Base-by-base conservation (phyloP, 2,797 vertebrate genomes). In the Gallinago solitaria region DNA sequence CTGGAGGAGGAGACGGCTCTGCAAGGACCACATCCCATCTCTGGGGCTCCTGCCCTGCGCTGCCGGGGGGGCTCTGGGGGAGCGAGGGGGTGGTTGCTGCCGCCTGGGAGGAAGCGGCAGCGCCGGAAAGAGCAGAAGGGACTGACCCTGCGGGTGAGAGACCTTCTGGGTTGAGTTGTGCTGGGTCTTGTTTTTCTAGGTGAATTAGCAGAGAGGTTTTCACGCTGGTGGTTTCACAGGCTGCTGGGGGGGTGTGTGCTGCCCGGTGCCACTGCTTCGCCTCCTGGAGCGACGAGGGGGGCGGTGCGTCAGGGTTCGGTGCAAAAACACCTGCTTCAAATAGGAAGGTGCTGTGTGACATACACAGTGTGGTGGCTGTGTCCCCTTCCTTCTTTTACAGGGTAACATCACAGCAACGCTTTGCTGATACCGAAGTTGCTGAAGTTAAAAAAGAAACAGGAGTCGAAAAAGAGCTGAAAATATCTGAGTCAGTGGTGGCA, bases 21-120 rank as follows among this genome's bases (percentile, higher is more conserved):
- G 37, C 43, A 51, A 9, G 0, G 1, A 32, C 0, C 1, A 39
- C 0, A 2, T 56, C 20, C 18, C 28, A 39, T 56, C 0, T 0
- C 59, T 24, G 63, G 18, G 30, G 12, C 30, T 81, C 28, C 70
- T 35, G 45, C n/a, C 35, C 59, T 0, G 0, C 0, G 2, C 47
- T 77, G n/a, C 16, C 16, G 17, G 30, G 61, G 53, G 16, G 18
- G 6, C 11, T n/a, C 16, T 6, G n/a, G 8, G 17, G 39, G 28
- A 68, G 50, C 2, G 3, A 41, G 17, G 24, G 24, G 17, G 28
- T 33, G 11, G 30, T 39, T 2, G 1, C 56, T 57, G 54, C 0
- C 0, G 43, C 48, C 45, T 67, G 1, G 4, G 37, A 68, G 32
- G 50, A 37, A n/a, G 33, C 4, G 1, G 69, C 43, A 41, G 53